These are phyloP conservation scores for Carcinoscorpius rotundicauda DNA, from an alignment of 1,140 invertebrate species.

Conservation along the genomic window DNA sequence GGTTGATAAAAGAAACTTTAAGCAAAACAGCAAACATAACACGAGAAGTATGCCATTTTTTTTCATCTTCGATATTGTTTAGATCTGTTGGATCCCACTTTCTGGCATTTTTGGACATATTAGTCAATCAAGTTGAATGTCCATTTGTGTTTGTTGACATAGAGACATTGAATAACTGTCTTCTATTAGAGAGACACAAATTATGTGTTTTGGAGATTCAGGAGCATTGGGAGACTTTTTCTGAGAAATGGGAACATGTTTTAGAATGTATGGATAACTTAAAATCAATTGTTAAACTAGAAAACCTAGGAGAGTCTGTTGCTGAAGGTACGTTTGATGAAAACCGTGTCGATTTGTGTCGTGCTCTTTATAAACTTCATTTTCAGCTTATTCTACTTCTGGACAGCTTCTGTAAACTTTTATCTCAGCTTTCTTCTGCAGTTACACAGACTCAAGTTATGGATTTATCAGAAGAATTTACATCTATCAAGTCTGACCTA, in stretches of 20 bases:
- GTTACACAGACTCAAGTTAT: slow-evolving; percentile 32
- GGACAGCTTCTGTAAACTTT: slow-evolving; percentile 84
- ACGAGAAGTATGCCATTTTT: slow-evolving; percentile 27
- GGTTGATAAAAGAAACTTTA: slow-evolving; percentile 30
- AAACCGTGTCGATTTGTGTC: slow-evolving; percentile 54
- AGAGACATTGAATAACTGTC: slow-evolving; percentile 36
- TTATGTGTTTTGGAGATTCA: slow-evolving; percentile 87
- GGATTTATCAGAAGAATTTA: slow-evolving; percentile 34
- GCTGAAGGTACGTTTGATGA: slow-evolving; percentile 43
- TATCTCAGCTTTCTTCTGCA: slow-evolving; percentile 45
- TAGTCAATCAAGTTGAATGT: slow-evolving; percentile 24
- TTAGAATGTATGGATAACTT: slow-evolving; percentile 64
- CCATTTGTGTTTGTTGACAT: slow-evolving; percentile 26
- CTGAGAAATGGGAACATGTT: slow-evolving; percentile 79
- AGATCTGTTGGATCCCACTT: slow-evolving; percentile 22
- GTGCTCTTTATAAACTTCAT: slow-evolving; percentile 78
- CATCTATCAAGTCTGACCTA: slow-evolving; percentile 30
- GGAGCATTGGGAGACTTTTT: slow-evolving; percentile 87
- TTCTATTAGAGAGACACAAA: slow-evolving; percentile 55
- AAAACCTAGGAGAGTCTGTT: slow-evolving; percentile 48
- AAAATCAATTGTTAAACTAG: slow-evolving; percentile 58
- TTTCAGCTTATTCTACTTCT: slow-evolving; percentile 83
- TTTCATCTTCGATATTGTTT: slow-evolving; percentile 19
- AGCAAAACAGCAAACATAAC: slow-evolving; percentile 29
- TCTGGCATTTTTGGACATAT: slow-evolving; percentile 24